Evolutionary conservation across 2,888 invertebrate genomes (phyloP).

Genomic region (Serrognathus titanus): DNA sequence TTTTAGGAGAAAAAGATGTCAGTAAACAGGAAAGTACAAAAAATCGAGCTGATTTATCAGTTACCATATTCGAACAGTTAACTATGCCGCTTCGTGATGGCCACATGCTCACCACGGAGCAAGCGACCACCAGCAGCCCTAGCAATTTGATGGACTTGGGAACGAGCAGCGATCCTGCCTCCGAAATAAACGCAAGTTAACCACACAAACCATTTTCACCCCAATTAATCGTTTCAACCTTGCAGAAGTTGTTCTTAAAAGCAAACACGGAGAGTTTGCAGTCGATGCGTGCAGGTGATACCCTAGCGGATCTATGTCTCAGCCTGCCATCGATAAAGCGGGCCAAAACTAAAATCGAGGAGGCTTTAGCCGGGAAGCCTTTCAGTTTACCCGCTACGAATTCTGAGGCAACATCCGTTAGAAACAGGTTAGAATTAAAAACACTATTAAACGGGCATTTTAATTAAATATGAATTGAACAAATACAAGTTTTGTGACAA

Average conservation of each 20-base stretch:
- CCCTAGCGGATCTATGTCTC: conserved; percentile 77
- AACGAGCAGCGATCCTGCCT: conserved; percentile 45
- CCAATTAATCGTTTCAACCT: not conserved
- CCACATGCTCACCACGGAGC: conserved; percentile 40
- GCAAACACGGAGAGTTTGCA: conserved; percentile 77
- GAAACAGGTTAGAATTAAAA: conserved; percentile 53
- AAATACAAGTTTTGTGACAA: too few species aligned
- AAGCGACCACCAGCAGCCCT: conserved; percentile 48
- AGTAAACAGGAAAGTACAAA: conserved; percentile 57
- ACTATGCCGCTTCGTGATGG: conserved; percentile 64
- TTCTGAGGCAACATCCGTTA: conserved; percentile 71
- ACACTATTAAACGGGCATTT: not conserved
- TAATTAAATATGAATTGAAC: too few species aligned
- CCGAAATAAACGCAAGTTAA: conserved; percentile 50
- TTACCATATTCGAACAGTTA: conserved; percentile 69
- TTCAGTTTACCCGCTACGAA: conserved; percentile 65
- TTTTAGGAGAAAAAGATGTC: conserved; percentile 27
- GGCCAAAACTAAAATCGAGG: conserved; percentile 61
- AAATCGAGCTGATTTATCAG: conserved; percentile 66
- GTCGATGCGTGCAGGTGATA: conserved; percentile 77
- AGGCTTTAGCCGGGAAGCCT: conserved; percentile 63
- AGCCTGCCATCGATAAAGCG: conserved; percentile 67
- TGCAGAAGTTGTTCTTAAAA: conserved; percentile 71
- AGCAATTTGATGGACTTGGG: conserved; percentile 49
- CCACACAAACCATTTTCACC: not conserved